Percentiles rank a stretch among this genome's conserved stretches.
phyloP scores from a whole-genome alignment of 1,140 invertebrate species.

The Glossosoma conforme region DNA sequence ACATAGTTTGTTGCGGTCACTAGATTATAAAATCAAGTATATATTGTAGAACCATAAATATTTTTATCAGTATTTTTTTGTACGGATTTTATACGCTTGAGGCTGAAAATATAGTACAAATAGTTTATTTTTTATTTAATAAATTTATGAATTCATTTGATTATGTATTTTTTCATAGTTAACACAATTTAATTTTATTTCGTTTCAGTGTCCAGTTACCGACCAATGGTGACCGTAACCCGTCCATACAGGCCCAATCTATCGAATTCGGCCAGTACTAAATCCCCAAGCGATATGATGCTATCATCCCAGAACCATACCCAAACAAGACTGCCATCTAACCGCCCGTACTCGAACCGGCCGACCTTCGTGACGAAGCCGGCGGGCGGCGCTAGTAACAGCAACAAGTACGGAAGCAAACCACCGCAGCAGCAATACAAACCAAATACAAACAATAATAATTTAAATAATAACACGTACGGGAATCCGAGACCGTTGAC shows the following conservation, averaged over 20 bases:
- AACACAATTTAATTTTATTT: no score
- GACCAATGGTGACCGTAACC: conserved; percentile 19
- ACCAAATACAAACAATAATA: conserved; percentile 17
- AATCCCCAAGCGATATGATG: no score
- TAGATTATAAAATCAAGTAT: no score
- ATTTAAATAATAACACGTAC: conserved; percentile 11
- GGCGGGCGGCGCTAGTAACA: conserved; percentile 46
- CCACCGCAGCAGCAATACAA: conserved; percentile 12
- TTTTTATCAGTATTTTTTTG: no score
- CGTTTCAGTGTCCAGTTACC: conserved; percentile 35
- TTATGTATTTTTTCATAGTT: no score
- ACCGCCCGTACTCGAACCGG: conserved; percentile 40
- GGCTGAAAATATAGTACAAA: no score
- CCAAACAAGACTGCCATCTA: conserved; percentile 34
- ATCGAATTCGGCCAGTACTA: no score
- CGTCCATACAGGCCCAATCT: conserved; percentile 33
- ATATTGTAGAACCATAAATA: no score
- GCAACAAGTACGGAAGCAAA: conserved; percentile 32
- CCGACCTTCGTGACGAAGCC: conserved; percentile 53
- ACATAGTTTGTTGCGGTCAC: no score
- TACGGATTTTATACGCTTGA: no score
- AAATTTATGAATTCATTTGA: no score
- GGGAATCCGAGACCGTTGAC: conserved; percentile 28
- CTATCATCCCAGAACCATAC: conserved; percentile 36
- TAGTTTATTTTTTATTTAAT: no score